These are phyloP conservation scores for Triplophysa rosa DNA, from an alignment of 2,113 vertebrate genomes.

Conservation along the genomic window DNA sequence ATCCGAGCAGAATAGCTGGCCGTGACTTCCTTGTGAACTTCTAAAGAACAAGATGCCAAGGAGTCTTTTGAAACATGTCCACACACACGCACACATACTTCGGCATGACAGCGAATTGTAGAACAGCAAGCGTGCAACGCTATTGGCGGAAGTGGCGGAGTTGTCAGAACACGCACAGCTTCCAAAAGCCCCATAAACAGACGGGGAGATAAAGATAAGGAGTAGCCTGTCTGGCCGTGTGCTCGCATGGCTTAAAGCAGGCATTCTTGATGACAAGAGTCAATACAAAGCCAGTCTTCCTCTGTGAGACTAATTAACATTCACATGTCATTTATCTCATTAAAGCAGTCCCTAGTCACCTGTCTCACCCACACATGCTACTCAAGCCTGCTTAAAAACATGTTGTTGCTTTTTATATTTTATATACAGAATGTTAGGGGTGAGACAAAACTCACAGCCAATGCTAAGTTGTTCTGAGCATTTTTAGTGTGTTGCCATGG, in stretches of 20 bases:
- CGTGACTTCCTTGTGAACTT: constrained; percentile 60
- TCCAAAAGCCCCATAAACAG: constrained; percentile 20
- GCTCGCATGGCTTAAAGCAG: background rate
- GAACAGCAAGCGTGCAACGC: background rate
- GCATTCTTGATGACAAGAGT: constrained; percentile 13
- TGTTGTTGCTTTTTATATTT: background rate
- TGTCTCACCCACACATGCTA: constrained; percentile 41
- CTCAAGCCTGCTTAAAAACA: constrained; percentile 7
- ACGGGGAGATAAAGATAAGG: constrained; percentile 26
- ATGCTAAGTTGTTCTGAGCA: too few relatives aligned
- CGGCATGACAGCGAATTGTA: background rate
- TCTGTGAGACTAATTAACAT: constrained; percentile 47
- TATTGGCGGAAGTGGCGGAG: constrained; percentile 19
- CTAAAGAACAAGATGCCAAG: constrained; percentile 52
- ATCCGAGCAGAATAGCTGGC: constrained; percentile 58
- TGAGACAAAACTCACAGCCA: too few relatives aligned
- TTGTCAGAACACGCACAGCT: constrained; percentile 53
- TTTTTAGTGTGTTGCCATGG: too few relatives aligned
- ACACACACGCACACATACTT: constrained; percentile 18
- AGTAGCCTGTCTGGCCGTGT: background rate
- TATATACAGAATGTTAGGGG: too few relatives aligned
- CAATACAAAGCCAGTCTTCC: constrained; percentile 27
- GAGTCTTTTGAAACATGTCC: constrained; percentile 38
- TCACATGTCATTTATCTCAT: constrained; percentile 48
- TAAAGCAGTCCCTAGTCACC: constrained; percentile 42